Percentiles rank a stretch among this genome's conserved stretches.
Conservation (phyloP, 2,888 invertebrate genomes). For the Spatulosminthurus flaviceps region DNA sequence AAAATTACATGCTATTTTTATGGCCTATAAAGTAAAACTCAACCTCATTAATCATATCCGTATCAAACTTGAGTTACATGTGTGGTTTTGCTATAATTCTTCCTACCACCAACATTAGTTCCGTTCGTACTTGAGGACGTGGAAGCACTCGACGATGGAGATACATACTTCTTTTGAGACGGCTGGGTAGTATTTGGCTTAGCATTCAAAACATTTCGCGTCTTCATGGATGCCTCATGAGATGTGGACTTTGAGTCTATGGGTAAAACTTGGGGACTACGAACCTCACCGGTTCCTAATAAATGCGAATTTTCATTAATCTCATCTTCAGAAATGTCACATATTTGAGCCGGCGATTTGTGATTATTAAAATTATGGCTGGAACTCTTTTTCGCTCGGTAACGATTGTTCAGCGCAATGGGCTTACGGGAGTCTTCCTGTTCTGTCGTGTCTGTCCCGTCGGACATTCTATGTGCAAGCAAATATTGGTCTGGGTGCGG, state of each 20-base stretch:
- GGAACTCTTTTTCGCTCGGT: constrained; percentile 51
- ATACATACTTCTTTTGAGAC: constrained; percentile 24
- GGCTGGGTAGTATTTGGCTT: neutral
- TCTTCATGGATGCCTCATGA: neutral
- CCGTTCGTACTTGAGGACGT: constrained; percentile 31
- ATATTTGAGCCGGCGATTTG: constrained; percentile 20
- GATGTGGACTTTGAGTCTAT: constrained; percentile 1
- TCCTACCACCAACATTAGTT: constrained; percentile 34
- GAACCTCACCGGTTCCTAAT: constrained; percentile 40
- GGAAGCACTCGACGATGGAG: constrained; percentile 34
- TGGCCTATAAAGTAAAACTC: constrained; percentile 4
- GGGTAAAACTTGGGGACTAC: constrained; percentile 37
- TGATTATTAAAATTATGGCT: constrained; percentile 44
- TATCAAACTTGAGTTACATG: constrained; percentile 62
- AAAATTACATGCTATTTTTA: neutral
- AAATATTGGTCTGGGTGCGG: constrained; percentile 62
- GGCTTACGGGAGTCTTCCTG: constrained; percentile 52
- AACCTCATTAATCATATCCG: neutral
- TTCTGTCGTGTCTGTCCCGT: constrained; percentile 54
- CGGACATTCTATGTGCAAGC: constrained; percentile 54
- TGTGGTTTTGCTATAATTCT: constrained; percentile 59
- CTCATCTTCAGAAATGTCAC: constrained; percentile 58
- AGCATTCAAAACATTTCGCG: constrained; percentile 10
- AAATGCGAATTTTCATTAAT: constrained; percentile 60
- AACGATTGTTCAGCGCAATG: constrained; percentile 58